Evolutionary conservation across 2,797 vertebrate species (phyloP), one percentile per base, ranked within the genome.

Genomic region (Sitta carolinensis): DNA sequence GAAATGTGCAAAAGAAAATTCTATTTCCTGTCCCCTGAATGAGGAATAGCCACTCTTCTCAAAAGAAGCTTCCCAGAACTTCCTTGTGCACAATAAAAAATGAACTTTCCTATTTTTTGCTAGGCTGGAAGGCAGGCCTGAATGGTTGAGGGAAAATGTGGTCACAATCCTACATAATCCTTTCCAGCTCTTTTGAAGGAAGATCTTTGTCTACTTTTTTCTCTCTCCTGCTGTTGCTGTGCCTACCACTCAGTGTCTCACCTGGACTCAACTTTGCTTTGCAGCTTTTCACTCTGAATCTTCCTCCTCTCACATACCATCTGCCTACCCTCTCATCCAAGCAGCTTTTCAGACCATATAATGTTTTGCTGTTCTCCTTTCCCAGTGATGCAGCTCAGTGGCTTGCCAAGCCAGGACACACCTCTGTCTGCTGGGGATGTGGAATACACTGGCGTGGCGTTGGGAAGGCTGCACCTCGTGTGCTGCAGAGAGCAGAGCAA

Each of bases 121-220:
- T 69, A 88, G 88, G 76, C 70, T 88, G 70, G 40, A 90, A 94
- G 76, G 47, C 43, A 2, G 62, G 47, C 55, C 69, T 79, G 55
- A 29, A 59, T 69, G 59, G 55, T 51, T 95, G 85, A 91, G 88
- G 85, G 79, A 94, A 94, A 82, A 94, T 81, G 69, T 82, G 59
- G 84, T 94, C 95, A 95, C 91, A 89, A 76, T 86, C 85, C 91
- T 90, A 45, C 91, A 82, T 91, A 95, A 94, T 84, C 80, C 80
- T 88, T 89, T 96, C 90, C 87, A 90, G 45, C 67, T 86, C 82
- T 93, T 95, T 94, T 93, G 80, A 93, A 95, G 94, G 69, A 93
- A 73, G 90, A 73, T 82, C 59, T 91, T 91, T 90, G 83, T 96
- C 83, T 87, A 68, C 52, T 91, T 94, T 78, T 91, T 93, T 84